A percentile compares a stretch with the other conserved stretches of the same genome.
Evolutionary conservation across 2,888 invertebrate genomes (phyloP).

Genomic region (Tanaodytes sp.): DNA sequence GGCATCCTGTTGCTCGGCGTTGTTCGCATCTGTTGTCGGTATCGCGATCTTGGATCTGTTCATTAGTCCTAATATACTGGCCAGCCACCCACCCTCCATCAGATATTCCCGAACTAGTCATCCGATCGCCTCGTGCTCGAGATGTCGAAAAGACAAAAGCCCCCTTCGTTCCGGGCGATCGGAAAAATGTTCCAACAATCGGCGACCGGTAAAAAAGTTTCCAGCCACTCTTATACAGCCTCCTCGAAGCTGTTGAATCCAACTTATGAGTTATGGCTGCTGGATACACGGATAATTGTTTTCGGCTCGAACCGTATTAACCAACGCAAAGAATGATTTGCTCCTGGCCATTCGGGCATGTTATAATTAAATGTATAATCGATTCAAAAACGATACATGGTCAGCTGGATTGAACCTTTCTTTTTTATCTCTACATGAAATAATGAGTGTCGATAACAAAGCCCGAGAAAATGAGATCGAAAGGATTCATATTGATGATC

Average conservation of each 20-base stretch:
- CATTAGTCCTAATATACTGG: conserved; percentile 68
- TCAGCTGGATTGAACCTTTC: no score
- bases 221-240: no score
- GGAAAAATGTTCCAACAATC: conserved; percentile 36
- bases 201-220: conserved; percentile 6
- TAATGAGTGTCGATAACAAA: no score
- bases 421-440: no score
- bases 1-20: conserved; percentile 53
- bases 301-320: neutral
- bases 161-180: conserved; percentile 30
- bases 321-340: no score
- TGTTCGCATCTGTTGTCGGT: conserved; percentile 53
- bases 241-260: conserved; percentile 2
- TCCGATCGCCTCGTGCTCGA: conserved; percentile 57
- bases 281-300: conserved; percentile 6
- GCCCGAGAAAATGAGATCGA: no score
- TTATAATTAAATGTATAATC: no score
- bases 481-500: no score
- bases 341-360: no score
- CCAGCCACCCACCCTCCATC: conserved; percentile 64
- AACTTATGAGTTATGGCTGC: conserved; percentile 10
- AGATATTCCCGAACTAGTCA: conserved; percentile 59
- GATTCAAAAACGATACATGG: no score
- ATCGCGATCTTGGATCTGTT: conserved; percentile 65
- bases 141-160: conserved; percentile 50